Percentiles rank a stretch among this genome's conserved stretches.
Evolutionary conservation across 2,113 vertebrate species (phyloP).

Genomic region (Aegithalos caudatus): DNA sequence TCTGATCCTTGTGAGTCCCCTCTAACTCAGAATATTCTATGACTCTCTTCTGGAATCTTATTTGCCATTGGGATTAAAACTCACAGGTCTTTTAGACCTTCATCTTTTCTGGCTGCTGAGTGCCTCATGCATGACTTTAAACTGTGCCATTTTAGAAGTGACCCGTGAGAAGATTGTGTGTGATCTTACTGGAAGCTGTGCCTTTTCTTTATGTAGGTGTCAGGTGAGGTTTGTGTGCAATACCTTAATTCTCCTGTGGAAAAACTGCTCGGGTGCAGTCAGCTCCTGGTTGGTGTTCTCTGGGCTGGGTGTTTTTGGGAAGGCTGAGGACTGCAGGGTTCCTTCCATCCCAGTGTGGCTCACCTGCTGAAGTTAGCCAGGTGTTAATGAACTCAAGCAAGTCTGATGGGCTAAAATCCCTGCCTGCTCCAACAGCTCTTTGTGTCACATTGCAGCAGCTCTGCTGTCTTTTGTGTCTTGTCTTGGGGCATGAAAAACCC

Average conservation of each 20-base stretch:
- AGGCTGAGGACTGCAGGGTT: neutral
- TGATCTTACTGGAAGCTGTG: neutral
- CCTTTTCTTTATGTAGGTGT: neutral
- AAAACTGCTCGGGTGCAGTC: neutral
- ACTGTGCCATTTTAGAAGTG: neutral
- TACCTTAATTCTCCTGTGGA: neutral
- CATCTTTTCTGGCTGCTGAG: neutral
- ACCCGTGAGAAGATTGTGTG: neutral
- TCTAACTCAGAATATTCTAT: neutral
- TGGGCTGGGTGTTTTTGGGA: neutral
- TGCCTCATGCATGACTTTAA: neutral
- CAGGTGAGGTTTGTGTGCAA: neutral
- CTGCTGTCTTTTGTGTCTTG: neutral
- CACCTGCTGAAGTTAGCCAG: neutral
- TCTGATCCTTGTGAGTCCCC: neutral
- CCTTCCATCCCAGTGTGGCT: neutral
- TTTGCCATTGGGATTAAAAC: neutral
- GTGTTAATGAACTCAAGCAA: neutral
- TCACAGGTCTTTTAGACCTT: neutral
- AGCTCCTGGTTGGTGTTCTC: neutral
- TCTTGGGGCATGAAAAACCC: neutral
- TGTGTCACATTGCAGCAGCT: neutral
- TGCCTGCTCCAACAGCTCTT: neutral
- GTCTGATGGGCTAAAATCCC: neutral
- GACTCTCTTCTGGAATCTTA: neutral